Evolutionary conservation across 2,113 vertebrate genomes (phyloP).

Genomic region (Tichodroma muraria): DNA sequence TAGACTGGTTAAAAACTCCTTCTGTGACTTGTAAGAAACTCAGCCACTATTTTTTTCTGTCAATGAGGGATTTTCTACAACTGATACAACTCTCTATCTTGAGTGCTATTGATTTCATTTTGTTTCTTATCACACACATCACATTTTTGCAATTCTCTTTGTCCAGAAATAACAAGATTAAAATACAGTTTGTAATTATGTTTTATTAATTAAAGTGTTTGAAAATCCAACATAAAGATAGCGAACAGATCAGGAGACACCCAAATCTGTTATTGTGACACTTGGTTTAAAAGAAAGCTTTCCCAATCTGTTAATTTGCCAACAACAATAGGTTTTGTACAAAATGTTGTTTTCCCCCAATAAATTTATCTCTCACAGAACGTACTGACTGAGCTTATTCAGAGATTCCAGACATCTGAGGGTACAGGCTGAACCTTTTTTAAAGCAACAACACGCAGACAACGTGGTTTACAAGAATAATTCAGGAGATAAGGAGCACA

Average conservation of each 20-base stretch:
- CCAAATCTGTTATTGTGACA: not conserved
- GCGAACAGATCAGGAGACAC: not conserved
- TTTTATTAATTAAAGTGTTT: not conserved
- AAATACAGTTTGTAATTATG: conserved; percentile 13
- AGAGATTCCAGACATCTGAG: not conserved
- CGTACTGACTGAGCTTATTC: not conserved
- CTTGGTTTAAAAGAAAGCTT: not conserved
- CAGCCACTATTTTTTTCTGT: not conserved
- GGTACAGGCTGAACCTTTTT: not conserved
- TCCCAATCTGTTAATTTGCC: not conserved
- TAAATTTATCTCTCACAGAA: not conserved
- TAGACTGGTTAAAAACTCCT: not conserved
- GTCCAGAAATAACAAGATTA: conserved; percentile 19
- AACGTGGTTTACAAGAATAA: not conserved
- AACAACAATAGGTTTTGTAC: conserved; percentile 8
- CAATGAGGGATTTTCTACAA: not conserved
- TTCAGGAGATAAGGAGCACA: not conserved
- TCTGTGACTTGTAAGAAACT: not conserved
- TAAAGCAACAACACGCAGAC: not conserved
- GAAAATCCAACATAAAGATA: not conserved
- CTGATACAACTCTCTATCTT: not conserved
- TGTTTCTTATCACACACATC: not conserved
- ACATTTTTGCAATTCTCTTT: not conserved
- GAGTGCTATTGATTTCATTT: not conserved
- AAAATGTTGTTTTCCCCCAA: not conserved